phyloP scores from a whole-genome alignment of 2,797 vertebrate genomes.

The Parotocinclus haroldoi region DNA sequence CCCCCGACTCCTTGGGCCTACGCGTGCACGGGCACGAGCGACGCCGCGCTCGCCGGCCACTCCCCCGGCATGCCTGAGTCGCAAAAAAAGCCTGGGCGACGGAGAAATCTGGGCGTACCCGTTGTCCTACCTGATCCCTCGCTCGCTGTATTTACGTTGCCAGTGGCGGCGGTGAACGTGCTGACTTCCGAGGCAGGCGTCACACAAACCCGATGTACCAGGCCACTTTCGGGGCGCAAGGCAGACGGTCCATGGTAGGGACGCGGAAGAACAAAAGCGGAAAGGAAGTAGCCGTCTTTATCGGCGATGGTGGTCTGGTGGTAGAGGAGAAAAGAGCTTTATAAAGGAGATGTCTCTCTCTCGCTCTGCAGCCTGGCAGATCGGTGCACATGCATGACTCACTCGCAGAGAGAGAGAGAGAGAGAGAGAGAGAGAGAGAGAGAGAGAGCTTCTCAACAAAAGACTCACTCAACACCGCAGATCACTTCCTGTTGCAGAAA shows the following conservation, averaged over 20 bases:
- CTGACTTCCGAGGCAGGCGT: conserved; percentile 37
- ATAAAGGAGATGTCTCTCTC: conserved; percentile 75
- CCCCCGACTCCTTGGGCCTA: conserved; percentile 91
- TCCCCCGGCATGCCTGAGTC: conserved; percentile 78
- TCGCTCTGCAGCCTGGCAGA: conserved; percentile 84
- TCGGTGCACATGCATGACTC: conserved; percentile 98
- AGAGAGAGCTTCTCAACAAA: conserved; percentile 87
- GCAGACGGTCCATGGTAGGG: conserved; percentile 61
- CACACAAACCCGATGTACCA: conserved; percentile 64
- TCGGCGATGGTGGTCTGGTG: conserved; percentile 37
- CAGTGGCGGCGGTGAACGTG: conserved; percentile 52
- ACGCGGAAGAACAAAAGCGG: conserved; percentile 53
- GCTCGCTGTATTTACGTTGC: conserved; percentile 42
- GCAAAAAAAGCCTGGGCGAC: conserved; percentile 63
- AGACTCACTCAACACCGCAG: conserved; percentile 98
- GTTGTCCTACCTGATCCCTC: not conserved
- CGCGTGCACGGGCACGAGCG: conserved; percentile 84
- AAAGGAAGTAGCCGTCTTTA: conserved; percentile 36
- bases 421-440: conserved; percentile 77
- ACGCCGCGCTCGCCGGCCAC: conserved; percentile 78
- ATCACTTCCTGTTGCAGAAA: conserved; percentile 93
- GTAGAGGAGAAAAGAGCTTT: conserved; percentile 51
- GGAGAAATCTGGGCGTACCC: conserved; percentile 21
- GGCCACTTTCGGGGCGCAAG: conserved; percentile 60
- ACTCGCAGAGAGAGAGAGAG: conserved; percentile 83